Conservation (phyloP, 2,888 invertebrate genomes). For the Philonicus albiceps region DNA sequence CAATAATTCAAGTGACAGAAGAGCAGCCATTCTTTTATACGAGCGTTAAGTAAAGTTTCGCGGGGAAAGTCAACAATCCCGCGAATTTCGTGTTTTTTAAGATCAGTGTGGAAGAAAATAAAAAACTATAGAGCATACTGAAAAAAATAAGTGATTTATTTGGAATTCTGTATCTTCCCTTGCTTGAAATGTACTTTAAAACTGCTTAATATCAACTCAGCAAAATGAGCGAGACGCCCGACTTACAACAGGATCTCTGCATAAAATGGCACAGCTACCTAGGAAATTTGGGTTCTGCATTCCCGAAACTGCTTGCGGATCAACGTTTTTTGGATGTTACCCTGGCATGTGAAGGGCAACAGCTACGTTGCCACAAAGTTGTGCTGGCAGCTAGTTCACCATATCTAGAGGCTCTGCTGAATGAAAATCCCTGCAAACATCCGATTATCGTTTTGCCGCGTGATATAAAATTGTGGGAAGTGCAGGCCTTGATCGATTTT, state of each 20-base stretch:
- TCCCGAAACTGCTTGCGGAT: constrained; percentile 54
- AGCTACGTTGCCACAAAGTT: constrained; percentile 80
- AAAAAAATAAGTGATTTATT: not conserved
- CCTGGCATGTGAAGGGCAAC: constrained; percentile 80
- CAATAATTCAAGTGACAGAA: not conserved
- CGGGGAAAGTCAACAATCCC: not conserved
- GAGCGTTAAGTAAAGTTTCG: not conserved
- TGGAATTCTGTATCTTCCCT: not conserved
- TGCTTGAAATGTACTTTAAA: not conserved
- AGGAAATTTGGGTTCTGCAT: constrained; percentile 63
- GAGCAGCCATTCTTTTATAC: not conserved
- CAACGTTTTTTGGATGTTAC: constrained; percentile 79
- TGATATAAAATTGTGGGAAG: constrained; percentile 80
- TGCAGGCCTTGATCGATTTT: constrained; percentile 81
- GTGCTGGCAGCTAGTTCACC: constrained; percentile 81
- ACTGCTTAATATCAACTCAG: not conserved
- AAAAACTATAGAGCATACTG: not conserved
- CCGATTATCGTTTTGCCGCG: constrained; percentile 78
- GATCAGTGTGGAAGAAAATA: not conserved
- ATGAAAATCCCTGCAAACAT: constrained; percentile 75
- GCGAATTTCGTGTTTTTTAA: not conserved
- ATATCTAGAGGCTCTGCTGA: constrained; percentile 65
- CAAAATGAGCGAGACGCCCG: not conserved
- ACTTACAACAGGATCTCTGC: constrained; percentile 60
- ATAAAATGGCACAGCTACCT: constrained; percentile 64